phyloP scores from a whole-genome alignment of 2,113 vertebrate genomes.

The sheep (Ovis aries) region DNA sequence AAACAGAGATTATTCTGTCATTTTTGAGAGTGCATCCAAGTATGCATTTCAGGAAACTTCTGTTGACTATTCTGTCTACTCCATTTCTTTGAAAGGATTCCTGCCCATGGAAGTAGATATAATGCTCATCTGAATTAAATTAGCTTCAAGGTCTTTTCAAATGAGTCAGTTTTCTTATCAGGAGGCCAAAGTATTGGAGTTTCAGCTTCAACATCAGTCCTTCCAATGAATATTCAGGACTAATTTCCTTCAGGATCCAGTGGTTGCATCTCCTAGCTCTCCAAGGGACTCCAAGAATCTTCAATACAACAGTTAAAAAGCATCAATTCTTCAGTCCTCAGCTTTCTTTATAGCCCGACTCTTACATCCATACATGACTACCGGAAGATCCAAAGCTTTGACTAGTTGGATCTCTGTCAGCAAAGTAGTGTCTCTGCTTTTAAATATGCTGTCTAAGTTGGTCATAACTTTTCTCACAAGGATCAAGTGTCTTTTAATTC shows the following conservation, averaged over 20 bases:
- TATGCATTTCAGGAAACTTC: no score
- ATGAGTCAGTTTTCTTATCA: neutral
- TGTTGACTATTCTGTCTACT: no score
- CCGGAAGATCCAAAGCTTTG: neutral
- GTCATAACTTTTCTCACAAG: neutral
- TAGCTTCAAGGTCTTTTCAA: neutral
- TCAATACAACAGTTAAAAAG: neutral
- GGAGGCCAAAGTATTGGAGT: neutral
- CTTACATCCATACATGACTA: neutral
- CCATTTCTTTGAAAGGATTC: no score
- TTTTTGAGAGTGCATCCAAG: no score
- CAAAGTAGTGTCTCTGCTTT: neutral
- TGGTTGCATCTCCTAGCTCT: neutral
- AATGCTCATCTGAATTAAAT: no score
- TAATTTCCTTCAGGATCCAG: neutral
- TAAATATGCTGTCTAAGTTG: neutral
- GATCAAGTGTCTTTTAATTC: neutral
- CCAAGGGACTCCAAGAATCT: neutral
- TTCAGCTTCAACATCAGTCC: neutral
- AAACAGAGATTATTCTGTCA: no score
- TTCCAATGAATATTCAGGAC: neutral
- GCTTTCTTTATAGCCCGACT: neutral
- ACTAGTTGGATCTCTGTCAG: neutral
- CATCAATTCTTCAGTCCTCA: rapidly evolving
- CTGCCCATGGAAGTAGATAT: no score